phyloP scores from a whole-genome alignment of 2,797 vertebrate genomes.

The Craterocephalus amniculus region DNA sequence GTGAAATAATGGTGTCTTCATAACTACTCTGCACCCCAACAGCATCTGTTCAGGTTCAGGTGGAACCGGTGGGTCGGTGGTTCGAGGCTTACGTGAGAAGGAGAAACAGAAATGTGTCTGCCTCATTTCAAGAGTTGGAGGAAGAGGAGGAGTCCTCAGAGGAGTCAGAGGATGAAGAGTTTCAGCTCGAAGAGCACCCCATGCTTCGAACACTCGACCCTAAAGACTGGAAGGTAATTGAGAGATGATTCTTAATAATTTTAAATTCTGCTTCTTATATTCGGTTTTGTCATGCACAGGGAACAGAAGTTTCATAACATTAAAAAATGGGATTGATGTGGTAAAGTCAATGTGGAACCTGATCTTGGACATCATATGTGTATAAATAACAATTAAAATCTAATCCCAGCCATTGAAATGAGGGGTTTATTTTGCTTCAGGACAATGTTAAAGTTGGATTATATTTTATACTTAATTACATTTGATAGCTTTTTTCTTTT shows the following conservation, averaged over 20 bases:
- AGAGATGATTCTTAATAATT: neutral
- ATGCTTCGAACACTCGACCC: conserved; percentile 97
- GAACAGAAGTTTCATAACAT: too few relatives aligned
- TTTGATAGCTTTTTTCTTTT: too few relatives aligned
- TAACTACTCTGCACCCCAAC: conserved; percentile 1
- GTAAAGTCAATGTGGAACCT: neutral
- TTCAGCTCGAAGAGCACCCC: conserved; percentile 93
- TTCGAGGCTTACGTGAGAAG: conserved; percentile 97
- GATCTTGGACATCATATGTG: neutral
- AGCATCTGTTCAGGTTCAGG: conserved; percentile 91
- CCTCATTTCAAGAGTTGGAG: conserved; percentile 97
- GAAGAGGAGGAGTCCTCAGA: conserved; percentile 95
- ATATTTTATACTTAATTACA: neutral
- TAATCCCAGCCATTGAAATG: neutral
- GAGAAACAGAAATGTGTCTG: conserved; percentile 91
- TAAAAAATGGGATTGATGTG: neutral
- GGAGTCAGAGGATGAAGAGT: conserved; percentile 95
- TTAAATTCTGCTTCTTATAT: neutral
- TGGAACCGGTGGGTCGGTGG: conserved; percentile 98
- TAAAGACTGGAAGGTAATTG: conserved; percentile 98
- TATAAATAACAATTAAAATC: neutral
- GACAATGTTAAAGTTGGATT: neutral
- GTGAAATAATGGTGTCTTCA: neutral
- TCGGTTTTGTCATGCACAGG: neutral
- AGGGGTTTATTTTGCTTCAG: neutral